Evolutionary conservation across 2,113 vertebrate genomes (phyloP).

Genomic region (Sinocyclocheilus grahami): DNA sequence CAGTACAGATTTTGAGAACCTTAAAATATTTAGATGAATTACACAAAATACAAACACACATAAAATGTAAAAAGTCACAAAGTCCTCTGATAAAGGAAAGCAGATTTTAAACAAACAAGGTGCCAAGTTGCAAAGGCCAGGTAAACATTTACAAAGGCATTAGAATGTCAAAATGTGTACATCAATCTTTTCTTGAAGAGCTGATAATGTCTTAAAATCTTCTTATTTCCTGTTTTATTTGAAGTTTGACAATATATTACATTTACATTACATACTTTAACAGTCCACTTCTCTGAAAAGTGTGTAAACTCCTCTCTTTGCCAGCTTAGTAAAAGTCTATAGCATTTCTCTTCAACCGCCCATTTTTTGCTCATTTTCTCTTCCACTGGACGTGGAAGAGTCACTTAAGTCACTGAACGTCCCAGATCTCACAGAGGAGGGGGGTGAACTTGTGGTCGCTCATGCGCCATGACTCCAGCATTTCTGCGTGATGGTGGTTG

Average conservation of each 20-base stretch:
- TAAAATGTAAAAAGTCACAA: slow-evolving; percentile 14
- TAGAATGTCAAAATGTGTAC: neutral
- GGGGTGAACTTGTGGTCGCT: slow-evolving; percentile 97
- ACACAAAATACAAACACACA: neutral
- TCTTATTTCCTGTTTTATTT: neutral
- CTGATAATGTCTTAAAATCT: neutral
- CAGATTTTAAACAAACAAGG: neutral
- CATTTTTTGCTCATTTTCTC: neutral
- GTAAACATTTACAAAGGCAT: slow-evolving; percentile 20
- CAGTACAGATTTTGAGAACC: neutral
- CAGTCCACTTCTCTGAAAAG: neutral
- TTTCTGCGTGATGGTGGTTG: slow-evolving; percentile 93
- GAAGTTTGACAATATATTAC: neutral
- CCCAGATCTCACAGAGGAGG: slow-evolving; percentile 98
- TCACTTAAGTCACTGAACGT: slow-evolving; percentile 82
- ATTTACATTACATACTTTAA: neutral
- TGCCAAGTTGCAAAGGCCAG: neutral
- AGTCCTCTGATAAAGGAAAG: neutral
- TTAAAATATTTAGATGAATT: slow-evolving; percentile 12
- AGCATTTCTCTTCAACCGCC: neutral
- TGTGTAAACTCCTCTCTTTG: slow-evolving; percentile 14
- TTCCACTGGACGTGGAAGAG: slow-evolving; percentile 81
- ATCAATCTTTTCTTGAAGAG: neutral
- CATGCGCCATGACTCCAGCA: slow-evolving; percentile 93
- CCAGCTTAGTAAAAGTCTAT: slow-evolving; percentile 5